Conservation (phyloP, 2,797 vertebrate genomes). For the Cygnus olor region DNA sequence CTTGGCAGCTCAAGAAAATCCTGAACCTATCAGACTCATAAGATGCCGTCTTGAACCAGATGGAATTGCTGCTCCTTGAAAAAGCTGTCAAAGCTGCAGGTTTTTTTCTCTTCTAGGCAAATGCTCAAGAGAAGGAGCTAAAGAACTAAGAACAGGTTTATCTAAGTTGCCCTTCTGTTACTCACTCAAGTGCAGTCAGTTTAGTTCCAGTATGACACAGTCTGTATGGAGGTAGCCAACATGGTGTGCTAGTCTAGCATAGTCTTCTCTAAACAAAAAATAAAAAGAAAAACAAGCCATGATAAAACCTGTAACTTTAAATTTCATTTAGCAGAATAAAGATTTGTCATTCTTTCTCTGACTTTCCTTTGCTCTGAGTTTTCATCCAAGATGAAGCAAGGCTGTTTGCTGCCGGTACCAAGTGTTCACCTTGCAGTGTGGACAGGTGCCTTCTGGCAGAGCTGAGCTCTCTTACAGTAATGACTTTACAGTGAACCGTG, state of each 20-base stretch:
- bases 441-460: neutral
- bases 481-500: neutral
- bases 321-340: neutral
- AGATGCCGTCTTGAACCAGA: neutral
- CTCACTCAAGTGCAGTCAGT: neutral
- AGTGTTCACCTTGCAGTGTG: neutral
- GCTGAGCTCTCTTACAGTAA: neutral
- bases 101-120: neutral
- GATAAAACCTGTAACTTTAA: neutral
- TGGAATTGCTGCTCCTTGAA: neutral
- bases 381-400: neutral
- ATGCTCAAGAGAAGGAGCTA: neutral
- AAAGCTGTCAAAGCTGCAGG: neutral
- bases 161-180: neutral
- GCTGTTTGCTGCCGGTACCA: neutral
- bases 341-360: neutral
- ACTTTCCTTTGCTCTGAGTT: neutral
- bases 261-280: neutral
- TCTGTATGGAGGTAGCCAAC: fast-evolving
- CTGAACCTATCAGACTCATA: neutral
- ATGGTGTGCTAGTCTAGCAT: fast-evolving
- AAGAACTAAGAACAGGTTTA: fast-evolving
- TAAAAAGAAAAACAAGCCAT: neutral
- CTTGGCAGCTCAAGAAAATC: neutral
- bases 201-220: neutral